These are phyloP conservation scores for Zaprionus vittiger DNA, from an alignment of 1,140 invertebrate species.

Conservation along the genomic window DNA sequence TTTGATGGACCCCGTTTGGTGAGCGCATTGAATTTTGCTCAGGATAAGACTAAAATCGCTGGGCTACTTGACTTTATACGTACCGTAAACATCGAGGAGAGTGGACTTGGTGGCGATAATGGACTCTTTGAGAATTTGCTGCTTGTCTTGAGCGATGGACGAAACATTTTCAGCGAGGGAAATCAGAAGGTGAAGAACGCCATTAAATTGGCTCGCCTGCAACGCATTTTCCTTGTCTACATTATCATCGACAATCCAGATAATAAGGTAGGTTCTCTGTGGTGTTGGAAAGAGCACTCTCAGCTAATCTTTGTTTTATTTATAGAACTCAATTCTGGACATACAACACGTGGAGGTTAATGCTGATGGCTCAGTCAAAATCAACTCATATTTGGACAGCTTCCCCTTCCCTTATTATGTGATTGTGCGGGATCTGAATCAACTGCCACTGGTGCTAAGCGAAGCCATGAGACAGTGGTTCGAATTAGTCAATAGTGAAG, in stretches of 20 bases:
- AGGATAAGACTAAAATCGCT: slow-evolving; percentile 92
- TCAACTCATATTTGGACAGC: slow-evolving; percentile 92
- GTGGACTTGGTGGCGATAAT: slow-evolving; percentile 86
- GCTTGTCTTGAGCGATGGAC: slow-evolving; percentile 97
- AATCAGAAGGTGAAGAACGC: slow-evolving; percentile 90
- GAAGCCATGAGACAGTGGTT: slow-evolving; percentile 99
- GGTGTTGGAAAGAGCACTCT: background rate
- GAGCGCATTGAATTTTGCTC: slow-evolving; percentile 91
- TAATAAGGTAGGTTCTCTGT: slow-evolving; percentile 90
- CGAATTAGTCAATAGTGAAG: slow-evolving; percentile 89
- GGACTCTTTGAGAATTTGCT: slow-evolving; percentile 92
- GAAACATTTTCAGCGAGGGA: slow-evolving; percentile 96
- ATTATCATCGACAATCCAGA: slow-evolving; percentile 97
- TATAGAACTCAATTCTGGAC: slow-evolving; percentile 96
- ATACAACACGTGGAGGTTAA: slow-evolving; percentile 92
- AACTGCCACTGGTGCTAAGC: slow-evolving; percentile 94
- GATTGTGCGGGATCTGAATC: slow-evolving; percentile 94
- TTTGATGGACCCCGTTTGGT: slow-evolving; percentile 93
- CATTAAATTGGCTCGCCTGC: slow-evolving; percentile 91
- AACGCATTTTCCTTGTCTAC: slow-evolving; percentile 96
- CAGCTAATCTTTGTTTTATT: slow-evolving; percentile 32
- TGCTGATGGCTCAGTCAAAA: slow-evolving; percentile 86
- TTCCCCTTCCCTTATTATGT: slow-evolving; percentile 99
- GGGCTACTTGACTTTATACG: slow-evolving; percentile 92
- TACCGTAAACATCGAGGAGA: slow-evolving; percentile 88